phyloP scores from a whole-genome alignment of 2,888 invertebrate species.

The Pecten maximus region DNA sequence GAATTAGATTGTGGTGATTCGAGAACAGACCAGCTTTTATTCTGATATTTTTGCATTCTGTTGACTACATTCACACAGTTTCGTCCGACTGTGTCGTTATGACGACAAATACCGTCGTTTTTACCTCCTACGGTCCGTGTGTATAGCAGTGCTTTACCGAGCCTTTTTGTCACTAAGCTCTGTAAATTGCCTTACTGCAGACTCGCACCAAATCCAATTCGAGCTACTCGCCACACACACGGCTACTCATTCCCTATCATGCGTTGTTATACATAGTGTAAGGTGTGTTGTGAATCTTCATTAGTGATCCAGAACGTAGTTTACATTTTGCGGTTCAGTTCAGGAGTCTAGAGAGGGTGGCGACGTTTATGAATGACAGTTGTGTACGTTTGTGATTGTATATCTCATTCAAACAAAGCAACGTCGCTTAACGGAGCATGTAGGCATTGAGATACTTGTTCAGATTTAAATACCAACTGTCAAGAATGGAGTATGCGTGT shows the following conservation, averaged over 20 bases:
- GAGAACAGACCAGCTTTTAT: neutral
- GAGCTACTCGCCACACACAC: neutral
- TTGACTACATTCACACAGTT: conserved; percentile 11
- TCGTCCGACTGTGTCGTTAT: conserved; percentile 23
- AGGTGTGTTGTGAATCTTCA: neutral
- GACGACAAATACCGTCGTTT: conserved; percentile 26
- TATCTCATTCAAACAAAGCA: neutral
- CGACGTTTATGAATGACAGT: conserved; percentile 4
- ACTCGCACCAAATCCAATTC: neutral
- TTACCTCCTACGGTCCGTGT: neutral
- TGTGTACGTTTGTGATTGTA: neutral
- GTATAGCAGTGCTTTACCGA: conserved; percentile 17
- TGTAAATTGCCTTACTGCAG: conserved; percentile 8
- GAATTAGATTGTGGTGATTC: conserved; percentile 33
- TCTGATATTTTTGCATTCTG: conserved; percentile 21
- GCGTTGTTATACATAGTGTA: neutral
- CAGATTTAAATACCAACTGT: neutral
- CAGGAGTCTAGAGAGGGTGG: neutral
- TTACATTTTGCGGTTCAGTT: conserved; percentile 30
- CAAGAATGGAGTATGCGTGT: neutral
- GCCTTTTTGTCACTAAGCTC: neutral
- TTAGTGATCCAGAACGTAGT: conserved; percentile 22
- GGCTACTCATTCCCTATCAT: neutral
- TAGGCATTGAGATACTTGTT: neutral
- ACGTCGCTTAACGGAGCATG: conserved; percentile 18